Base-by-base conservation (phyloP, 2,888 invertebrate species). In the Andrena dorsata region DNA sequence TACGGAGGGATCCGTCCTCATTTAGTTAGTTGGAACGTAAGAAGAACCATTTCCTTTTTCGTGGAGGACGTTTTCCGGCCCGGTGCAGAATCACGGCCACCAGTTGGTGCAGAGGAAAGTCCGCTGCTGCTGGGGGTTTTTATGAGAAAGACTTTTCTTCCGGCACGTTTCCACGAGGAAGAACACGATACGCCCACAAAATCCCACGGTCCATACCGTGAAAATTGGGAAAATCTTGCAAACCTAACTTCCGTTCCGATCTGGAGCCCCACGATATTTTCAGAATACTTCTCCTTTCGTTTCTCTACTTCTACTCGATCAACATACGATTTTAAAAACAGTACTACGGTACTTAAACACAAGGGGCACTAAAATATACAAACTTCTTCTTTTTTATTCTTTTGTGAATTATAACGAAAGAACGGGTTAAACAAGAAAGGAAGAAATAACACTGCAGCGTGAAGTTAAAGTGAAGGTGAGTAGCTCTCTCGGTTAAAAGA, bases 31-130 rank as follows among this genome's bases (percentile, higher is more conserved):
- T 49, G 58, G 60, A 69, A 65, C 53, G 63, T n/a, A 35, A 66
- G 35, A 30, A 41, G 70, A 60, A 10, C 20, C 41, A 41, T 16
- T 41, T 41, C 41, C 41, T 41, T 41, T 41, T 16, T 41, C 41
- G 41, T 41, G 30, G 76, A 83, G 70, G 47, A 64, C 68, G 72
- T 77, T 87, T 87, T 87, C 86, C 86, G 86, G 86, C 86, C 86
- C 83, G 86, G 86, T 87, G 87, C 73, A 53, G 56, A 63, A 72
- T 72, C 72, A 61, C 58, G 16, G 41, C 23, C 64, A 74, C 63
- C 84, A 82, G 72, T 76, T 79, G 83, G 71, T 13, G 26, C 60
- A 58, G 63, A 58, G 76, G n/a, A 76, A 26, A 47, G 73, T 16
- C 51, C 56, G n/a, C 20, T 74, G 71, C 56, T 6, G 28, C 53